Conservation (phyloP, 2,113 vertebrate species). For the Cyanoramphus novaezelandiae region DNA sequence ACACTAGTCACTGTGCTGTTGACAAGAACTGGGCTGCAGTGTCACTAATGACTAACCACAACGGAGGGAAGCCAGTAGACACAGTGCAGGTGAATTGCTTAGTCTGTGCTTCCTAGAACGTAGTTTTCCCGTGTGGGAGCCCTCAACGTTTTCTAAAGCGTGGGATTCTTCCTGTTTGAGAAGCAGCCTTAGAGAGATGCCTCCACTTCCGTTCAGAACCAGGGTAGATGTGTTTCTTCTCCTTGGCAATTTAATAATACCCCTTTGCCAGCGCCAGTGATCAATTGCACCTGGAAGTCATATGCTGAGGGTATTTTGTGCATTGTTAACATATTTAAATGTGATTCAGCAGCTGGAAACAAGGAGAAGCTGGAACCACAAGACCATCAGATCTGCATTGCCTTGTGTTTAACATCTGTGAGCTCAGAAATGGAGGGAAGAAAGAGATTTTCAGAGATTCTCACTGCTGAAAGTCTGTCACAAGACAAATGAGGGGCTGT, state of each 20-base stretch:
- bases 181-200: background rate
- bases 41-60: background rate
- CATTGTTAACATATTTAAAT: constrained; percentile 37
- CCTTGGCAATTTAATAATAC: constrained; percentile 33
- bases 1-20: background rate
- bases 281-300: background rate
- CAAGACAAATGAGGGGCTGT: background rate
- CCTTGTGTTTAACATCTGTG: constrained; percentile 32
- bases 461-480: background rate
- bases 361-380: background rate
- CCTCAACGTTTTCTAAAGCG: background rate
- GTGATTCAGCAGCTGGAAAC: constrained; percentile 41
- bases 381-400: background rate
- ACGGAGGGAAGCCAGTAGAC: background rate
- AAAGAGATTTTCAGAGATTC: background rate
- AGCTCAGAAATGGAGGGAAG: background rate
- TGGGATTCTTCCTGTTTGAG: background rate
- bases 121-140: background rate
- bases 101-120: background rate
- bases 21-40: background rate
- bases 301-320: constrained; percentile 13
- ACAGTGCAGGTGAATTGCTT: background rate
- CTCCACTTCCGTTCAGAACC: background rate
- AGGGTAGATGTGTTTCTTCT: background rate
- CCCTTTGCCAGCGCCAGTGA: background rate